phyloP scores from a whole-genome alignment of 2,888 invertebrate species.

The Doris montereyensis region DNA sequence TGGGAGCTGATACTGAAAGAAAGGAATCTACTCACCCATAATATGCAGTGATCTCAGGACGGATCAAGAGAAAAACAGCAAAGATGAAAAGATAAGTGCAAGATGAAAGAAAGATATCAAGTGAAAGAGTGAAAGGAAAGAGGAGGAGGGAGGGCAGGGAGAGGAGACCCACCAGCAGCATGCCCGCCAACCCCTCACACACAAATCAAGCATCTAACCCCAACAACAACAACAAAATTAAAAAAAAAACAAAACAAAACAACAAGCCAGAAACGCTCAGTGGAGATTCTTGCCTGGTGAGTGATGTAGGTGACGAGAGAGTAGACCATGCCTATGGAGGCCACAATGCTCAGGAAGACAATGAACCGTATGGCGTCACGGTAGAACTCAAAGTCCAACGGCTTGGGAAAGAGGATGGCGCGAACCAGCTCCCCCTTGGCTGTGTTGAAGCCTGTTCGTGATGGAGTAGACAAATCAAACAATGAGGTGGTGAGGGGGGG shows the following conservation, averaged over 20 bases:
- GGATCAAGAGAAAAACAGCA: too few species aligned
- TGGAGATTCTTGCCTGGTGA: slow-evolving; percentile 50
- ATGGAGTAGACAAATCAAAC: too few species aligned
- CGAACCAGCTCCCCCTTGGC: slow-evolving; percentile 90
- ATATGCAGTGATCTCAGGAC: too few species aligned
- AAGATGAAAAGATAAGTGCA: too few species aligned
- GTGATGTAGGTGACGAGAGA: slow-evolving; percentile 84
- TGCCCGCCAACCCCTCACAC: background rate
- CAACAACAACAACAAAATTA: background rate
- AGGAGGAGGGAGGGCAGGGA: too few species aligned
- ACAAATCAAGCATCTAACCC: background rate
- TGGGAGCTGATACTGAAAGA: too few species aligned
- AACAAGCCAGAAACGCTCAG: too few species aligned
- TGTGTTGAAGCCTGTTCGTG: slow-evolving; percentile 88
- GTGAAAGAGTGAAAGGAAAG: too few species aligned
- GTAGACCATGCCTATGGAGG: slow-evolving; percentile 86
- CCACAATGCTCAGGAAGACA: slow-evolving; percentile 83
- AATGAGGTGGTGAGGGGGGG: too few species aligned
- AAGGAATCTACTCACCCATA: too few species aligned
- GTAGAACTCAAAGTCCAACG: slow-evolving; percentile 96
- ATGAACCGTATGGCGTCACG: slow-evolving; percentile 87
- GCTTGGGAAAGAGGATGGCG: slow-evolving; percentile 94
- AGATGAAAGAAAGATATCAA: too few species aligned
- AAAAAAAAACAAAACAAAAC: background rate
- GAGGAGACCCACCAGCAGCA: too few species aligned